Conservation (phyloP, 2,888 invertebrate species). For the Philereme vetulata region DNA sequence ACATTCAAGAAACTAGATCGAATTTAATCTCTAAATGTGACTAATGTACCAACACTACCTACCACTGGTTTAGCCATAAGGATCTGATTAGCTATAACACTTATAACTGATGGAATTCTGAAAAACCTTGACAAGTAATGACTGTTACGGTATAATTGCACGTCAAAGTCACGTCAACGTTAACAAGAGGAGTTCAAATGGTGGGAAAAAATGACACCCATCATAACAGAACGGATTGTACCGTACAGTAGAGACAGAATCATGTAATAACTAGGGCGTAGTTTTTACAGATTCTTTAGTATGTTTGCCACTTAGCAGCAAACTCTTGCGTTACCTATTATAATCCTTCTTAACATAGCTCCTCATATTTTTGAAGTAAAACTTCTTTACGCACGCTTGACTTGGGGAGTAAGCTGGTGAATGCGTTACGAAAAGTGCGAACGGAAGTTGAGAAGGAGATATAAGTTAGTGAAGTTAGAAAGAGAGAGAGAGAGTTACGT, state of each 20-base stretch:
- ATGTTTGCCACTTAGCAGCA: constrained; percentile 3
- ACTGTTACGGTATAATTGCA: constrained; percentile 23
- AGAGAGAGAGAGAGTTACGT: no score
- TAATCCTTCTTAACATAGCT: no score
- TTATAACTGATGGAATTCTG: constrained; percentile 9
- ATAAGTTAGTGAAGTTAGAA: no score
- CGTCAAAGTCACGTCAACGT: constrained; percentile 15
- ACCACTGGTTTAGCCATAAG: no score
- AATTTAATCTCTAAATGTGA: no score
- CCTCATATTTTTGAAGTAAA: no score
- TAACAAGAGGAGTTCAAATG: constrained; percentile 23
- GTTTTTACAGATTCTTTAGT: constrained; percentile 18
- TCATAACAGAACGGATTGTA: constrained; percentile 21
- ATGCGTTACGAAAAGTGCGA: no score
- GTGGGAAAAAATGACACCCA: constrained; percentile 19
- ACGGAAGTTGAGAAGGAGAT: no score
- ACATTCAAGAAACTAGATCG: no score
- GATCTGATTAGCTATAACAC: neutral
- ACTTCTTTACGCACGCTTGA: no score
- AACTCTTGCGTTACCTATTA: neutral
- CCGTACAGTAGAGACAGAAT: constrained; percentile 25
- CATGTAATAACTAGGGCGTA: constrained; percentile 7
- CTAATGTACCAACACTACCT: no score
- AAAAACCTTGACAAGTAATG: constrained; percentile 20
- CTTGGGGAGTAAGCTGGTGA: no score